Evolutionary conservation across 2,113 vertebrate genomes (phyloP).

Genomic region (Dicaeum eximium): DNA sequence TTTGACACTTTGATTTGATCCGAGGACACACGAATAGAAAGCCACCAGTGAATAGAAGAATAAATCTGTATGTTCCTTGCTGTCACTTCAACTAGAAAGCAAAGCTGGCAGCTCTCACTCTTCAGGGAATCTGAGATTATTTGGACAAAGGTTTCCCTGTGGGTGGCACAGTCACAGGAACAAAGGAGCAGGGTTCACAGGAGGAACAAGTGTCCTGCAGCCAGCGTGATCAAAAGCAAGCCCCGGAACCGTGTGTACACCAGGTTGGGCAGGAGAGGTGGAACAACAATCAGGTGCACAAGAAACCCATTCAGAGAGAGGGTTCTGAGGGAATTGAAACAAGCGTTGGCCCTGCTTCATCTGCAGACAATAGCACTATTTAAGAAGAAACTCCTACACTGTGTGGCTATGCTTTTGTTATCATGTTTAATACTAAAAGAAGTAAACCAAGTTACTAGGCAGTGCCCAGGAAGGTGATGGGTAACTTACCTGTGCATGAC

Average conservation of each 20-base stretch:
- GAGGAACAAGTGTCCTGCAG: not conserved
- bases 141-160: slow-evolving; percentile 28
- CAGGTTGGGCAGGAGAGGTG: not conserved
- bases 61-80: not conserved
- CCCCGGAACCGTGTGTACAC: not conserved
- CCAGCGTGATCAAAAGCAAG: not conserved
- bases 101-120: not conserved
- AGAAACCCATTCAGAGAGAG: not conserved
- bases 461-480: not conserved
- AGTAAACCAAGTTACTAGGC: not conserved
- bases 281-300: not conserved
- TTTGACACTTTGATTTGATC: slow-evolving; percentile 19
- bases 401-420: not conserved
- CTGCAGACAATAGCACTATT: not conserved
- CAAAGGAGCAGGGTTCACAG: slow-evolving; percentile 19
- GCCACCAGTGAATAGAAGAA: slow-evolving; percentile 8
- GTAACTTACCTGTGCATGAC: not conserved
- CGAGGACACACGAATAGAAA: not conserved
- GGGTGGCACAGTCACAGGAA: not conserved
- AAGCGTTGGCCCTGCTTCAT: not conserved
- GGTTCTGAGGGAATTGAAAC: not conserved
- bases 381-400: not conserved
- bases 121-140: slow-evolving; percentile 14
- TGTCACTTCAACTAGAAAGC: slow-evolving; percentile 35
- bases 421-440: not conserved